These are phyloP conservation scores for Pseudachorutes palmiensis DNA, from an alignment of 1,140 invertebrate species.

Conservation along the genomic window DNA sequence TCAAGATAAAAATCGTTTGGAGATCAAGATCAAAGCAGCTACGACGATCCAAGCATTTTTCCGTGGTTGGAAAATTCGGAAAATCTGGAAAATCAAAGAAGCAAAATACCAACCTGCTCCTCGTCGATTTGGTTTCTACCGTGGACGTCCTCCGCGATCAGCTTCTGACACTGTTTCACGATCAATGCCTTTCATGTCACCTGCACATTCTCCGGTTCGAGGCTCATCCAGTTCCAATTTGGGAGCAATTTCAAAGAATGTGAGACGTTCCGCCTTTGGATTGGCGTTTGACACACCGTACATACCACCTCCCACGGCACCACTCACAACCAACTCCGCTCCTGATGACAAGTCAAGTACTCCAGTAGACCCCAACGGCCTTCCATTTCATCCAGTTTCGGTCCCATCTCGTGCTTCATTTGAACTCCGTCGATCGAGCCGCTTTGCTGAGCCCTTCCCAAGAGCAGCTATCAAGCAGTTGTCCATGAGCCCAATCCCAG, in stretches of 20 bases:
- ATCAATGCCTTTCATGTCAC: not conserved
- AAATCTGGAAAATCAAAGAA: not conserved
- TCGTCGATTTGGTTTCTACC: not conserved
- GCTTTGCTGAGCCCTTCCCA: not conserved
- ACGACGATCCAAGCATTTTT: not conserved
- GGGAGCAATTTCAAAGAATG: not conserved
- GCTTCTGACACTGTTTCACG: not conserved
- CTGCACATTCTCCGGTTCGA: not conserved
- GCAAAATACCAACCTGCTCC: not conserved
- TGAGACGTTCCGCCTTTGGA: not conserved
- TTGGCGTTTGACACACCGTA: not conserved
- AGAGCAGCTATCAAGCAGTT: not conserved
- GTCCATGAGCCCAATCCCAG: not conserved
- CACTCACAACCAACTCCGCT: too few relatives aligned
- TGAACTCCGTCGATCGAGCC: not conserved
- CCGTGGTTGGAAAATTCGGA: not conserved
- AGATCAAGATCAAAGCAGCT: not conserved
- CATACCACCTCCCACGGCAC: not conserved
- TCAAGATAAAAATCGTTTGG: not conserved
- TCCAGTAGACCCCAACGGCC: too few relatives aligned
- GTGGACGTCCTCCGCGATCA: not conserved
- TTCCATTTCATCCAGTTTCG: not conserved
- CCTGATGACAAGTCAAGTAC: too few relatives aligned
- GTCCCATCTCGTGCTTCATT: not conserved
- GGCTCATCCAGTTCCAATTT: not conserved